Conservation (phyloP, 2,113 vertebrate species). For the Bettongia penicillata region DNA sequence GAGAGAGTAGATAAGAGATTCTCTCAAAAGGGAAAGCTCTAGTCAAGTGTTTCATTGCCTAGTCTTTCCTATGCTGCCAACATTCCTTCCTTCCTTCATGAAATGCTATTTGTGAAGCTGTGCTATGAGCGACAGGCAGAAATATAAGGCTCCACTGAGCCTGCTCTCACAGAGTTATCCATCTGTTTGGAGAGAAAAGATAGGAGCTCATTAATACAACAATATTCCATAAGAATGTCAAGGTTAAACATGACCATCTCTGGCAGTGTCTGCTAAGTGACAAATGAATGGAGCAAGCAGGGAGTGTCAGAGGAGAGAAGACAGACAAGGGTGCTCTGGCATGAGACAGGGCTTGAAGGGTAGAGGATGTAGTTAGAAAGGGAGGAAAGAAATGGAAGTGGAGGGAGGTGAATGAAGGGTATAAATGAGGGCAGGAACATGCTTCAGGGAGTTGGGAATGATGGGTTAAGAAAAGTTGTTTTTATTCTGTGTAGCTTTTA, state of each 20-base stretch:
- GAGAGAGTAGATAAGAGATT: too few relatives aligned
- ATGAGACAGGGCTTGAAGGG: background rate
- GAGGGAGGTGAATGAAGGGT: background rate
- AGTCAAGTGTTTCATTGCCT: background rate
- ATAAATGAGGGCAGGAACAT: background rate
- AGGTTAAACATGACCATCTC: background rate
- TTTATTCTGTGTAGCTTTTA: background rate
- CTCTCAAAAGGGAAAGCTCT: background rate
- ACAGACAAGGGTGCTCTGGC: background rate
- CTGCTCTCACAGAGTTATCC: background rate
- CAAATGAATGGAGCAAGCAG: background rate
- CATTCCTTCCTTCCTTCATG: background rate
- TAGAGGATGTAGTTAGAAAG: background rate
- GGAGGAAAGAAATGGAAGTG: background rate
- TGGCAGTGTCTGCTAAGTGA: background rate
- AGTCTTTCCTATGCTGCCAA: background rate
- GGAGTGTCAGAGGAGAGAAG: background rate
- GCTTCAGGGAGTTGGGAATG: background rate
- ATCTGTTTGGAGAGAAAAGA: background rate
- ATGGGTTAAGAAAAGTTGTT: background rate
- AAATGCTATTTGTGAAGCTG: background rate
- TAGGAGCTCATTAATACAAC: background rate
- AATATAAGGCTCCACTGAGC: rapidly evolving
- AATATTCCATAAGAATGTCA: background rate
- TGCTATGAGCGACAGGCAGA: background rate